Evolutionary conservation across 2,113 vertebrate species (phyloP), one percentile per base, ranked within the genome.

Genomic region (Chlorocebus sabaeus): DNA sequence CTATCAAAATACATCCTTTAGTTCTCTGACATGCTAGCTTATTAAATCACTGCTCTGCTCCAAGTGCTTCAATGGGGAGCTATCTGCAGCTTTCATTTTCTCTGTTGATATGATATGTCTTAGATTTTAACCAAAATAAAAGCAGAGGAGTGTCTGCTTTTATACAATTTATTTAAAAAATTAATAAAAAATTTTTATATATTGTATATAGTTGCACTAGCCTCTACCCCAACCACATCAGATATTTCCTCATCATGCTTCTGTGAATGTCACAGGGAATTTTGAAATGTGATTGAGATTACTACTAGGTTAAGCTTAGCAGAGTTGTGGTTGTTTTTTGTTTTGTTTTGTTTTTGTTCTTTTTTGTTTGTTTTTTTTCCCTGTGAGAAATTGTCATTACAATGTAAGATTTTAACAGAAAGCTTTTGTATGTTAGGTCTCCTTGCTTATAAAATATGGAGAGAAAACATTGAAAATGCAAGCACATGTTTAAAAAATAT

Each of bases 1-100:
- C 52, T 86, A 88, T 93, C 93, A 97, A 97, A 95, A 97, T 92
- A 27, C 11, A 93, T 96, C 40, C 89, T 94, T 91, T 79, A 79
- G 57, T 97, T 96, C 61, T 96, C 85, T 73, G 94, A 78, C 43
- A 82, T n/a, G 84, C 91, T 82, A 85, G 88, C 78, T 97, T 82
- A 89, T 97, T 96, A 96, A 96, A 93, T 70, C 35, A 14, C 68
- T 93, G 23, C 86, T 91, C 50, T 25, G 48, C 6, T 89, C 16
- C 40, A 81, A 14, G 88, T 84, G 25, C 2, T 95, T 79, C 50
- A 59, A 7, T 76, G 57, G 95, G 97, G 18, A 67, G 84, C 57
- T 3, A 48, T 55, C 6, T 78, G 14, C 38, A 86, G 7, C 6
- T 61, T 94, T 89, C 50, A 61, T 95, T 89, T 88, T 75, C 23